Conservation (phyloP, 2,888 invertebrate species). For the Doris montereyensis region DNA sequence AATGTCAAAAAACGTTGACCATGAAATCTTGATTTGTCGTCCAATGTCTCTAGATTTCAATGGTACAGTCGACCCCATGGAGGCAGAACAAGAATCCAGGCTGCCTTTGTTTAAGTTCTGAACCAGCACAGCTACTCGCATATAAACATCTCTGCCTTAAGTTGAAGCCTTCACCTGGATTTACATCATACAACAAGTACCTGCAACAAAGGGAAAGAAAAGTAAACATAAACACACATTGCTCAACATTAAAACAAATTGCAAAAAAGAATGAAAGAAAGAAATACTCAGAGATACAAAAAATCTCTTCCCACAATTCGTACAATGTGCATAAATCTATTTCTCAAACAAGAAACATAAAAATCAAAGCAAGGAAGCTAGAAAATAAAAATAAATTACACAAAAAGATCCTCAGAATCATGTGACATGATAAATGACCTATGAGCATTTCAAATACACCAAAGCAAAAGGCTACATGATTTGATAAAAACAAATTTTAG, state of each 20-base stretch:
- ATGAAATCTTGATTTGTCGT: conserved; percentile 79
- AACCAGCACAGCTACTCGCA: conserved; percentile 90
- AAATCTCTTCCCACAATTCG: too few relatives aligned
- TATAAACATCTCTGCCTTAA: conserved; percentile 94
- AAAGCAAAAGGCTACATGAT: too few relatives aligned
- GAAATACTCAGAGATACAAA: too few relatives aligned
- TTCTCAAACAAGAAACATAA: too few relatives aligned
- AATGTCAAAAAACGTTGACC: conserved; percentile 90
- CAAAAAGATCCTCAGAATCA: too few relatives aligned
- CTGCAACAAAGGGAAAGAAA: conserved; percentile 73
- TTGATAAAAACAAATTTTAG: too few relatives aligned
- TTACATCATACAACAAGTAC: conserved; percentile 93
- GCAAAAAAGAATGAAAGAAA: not conserved
- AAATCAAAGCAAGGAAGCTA: too few relatives aligned
- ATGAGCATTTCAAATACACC: too few relatives aligned
- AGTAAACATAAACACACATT: not conserved
- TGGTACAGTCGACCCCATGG: conserved; percentile 94
- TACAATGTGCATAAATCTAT: too few relatives aligned
- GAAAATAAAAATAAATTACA: too few relatives aligned
- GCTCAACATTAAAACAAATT: not conserved
- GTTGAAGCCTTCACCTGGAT: conserved; percentile 97
- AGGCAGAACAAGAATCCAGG: conserved; percentile 83
- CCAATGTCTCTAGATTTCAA: conserved; percentile 76
- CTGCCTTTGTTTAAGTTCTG: conserved; percentile 77
- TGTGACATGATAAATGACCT: too few relatives aligned